A percentile compares a stretch with the other conserved stretches of the same genome.
These are phyloP conservation scores for Petaurus breviceps DNA, from an alignment of 2,113 vertebrate species.

Conservation along the genomic window DNA sequence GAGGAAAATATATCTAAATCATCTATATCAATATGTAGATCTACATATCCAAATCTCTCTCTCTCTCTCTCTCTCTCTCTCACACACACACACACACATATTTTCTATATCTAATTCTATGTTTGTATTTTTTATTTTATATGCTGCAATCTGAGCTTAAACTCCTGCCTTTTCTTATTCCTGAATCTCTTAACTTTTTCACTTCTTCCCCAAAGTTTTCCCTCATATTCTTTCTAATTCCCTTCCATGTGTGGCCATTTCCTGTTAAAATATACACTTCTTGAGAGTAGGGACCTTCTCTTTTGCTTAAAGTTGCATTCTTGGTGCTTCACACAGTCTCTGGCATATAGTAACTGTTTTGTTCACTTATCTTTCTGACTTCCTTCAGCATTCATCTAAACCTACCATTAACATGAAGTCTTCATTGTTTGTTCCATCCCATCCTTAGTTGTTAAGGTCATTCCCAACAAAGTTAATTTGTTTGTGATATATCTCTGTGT, in stretches of 20 bases:
- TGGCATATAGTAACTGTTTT: background rate
- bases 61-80: too few species aligned
- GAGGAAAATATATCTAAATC: background rate
- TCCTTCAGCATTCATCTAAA: background rate
- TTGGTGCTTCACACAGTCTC: background rate
- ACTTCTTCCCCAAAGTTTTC: background rate
- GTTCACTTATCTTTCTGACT: background rate
- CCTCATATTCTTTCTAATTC: background rate
- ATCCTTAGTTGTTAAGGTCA: accelerated
- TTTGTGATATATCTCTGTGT: background rate
- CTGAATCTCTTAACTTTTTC: background rate
- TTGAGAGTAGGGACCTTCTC: background rate
- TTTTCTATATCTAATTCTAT: background rate
- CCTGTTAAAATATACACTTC: background rate
- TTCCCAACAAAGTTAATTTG: background rate
- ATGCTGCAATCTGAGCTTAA: background rate
- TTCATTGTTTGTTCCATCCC: too few species aligned
- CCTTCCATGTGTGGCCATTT: background rate
- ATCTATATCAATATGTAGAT: background rate
- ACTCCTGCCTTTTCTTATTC: background rate
- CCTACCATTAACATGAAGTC: background rate
- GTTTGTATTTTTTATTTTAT: background rate
- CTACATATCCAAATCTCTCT: background rate
- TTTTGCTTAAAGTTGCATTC: background rate
- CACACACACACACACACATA: too few species aligned